These are phyloP conservation scores for Anableps anableps DNA, from an alignment of 2,797 vertebrate genomes.

Conservation along the genomic window DNA sequence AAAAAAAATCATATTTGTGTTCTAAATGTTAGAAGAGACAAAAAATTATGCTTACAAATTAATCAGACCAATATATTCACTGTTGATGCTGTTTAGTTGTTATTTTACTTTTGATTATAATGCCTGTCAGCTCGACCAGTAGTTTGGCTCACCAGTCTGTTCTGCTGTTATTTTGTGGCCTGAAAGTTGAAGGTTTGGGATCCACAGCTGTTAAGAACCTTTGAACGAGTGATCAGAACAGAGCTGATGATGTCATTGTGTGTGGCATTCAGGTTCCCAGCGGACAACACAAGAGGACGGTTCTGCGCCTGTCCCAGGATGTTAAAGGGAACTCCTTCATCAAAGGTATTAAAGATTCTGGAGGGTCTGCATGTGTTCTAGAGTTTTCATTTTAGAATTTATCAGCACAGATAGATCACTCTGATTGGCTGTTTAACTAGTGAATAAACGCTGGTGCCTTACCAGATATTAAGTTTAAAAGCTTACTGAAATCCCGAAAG, in stretches of 20 bases:
- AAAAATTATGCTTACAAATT: background rate
- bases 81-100: background rate
- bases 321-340: constrained; percentile 92
- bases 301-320: constrained; percentile 90
- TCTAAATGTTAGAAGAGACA: background rate
- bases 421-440: background rate
- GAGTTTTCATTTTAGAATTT: background rate
- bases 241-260: background rate
- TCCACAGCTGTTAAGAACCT: too few relatives aligned
- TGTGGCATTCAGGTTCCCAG: constrained; percentile 70
- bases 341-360: constrained; percentile 82
- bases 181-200: too few relatives aligned
- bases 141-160: background rate
- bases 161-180: background rate
- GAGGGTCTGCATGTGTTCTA: too few relatives aligned
- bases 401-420: background rate
- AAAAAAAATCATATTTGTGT: background rate
- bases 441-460: background rate
- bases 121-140: background rate
- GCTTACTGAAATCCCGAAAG: background rate
- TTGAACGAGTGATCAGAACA: background rate
- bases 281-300: constrained; percentile 81
- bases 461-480: background rate
- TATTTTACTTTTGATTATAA: background rate
- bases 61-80: background rate